Evolutionary conservation across 2,113 vertebrate genomes (phyloP).

Genomic region (Grantiella picta): DNA sequence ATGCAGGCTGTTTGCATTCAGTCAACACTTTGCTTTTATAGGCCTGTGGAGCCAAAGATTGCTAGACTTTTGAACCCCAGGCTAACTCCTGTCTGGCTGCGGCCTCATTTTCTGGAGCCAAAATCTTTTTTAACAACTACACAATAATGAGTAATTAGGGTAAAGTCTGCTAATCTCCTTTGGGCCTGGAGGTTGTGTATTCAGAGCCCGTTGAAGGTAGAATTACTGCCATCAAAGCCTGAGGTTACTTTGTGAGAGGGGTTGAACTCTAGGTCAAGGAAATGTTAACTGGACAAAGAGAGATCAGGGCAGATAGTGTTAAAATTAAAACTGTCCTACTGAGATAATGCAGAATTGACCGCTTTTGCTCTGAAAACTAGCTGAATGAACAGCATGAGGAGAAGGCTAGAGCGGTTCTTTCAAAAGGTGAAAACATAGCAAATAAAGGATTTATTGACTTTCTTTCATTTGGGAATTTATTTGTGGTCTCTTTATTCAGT

Average conservation of each 20-base stretch:
- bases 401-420: neutral
- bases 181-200: constrained; percentile 51
- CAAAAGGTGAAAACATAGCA: neutral
- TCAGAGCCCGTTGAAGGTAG: constrained; percentile 50
- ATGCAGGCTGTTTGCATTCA: constrained; percentile 74
- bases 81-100: constrained; percentile 78
- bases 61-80: constrained; percentile 76
- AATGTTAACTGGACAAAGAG: constrained; percentile 76
- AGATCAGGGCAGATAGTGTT: constrained; percentile 69
- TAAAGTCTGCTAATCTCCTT: constrained; percentile 64
- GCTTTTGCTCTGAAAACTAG: constrained; percentile 16
- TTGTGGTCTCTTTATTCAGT: neutral
- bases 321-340: constrained; percentile 56
- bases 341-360: constrained; percentile 49
- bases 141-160: constrained; percentile 68
- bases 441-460: neutral
- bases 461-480: neutral
- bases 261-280: constrained; percentile 79
- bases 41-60: constrained; percentile 76
- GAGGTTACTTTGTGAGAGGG: constrained; percentile 64
- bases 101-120: constrained; percentile 74
- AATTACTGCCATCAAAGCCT: constrained; percentile 69
- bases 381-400: neutral
- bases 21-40: constrained; percentile 80
- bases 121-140: constrained; percentile 63